These are phyloP conservation scores for Heliconius charithonia DNA, from an alignment of 2,888 invertebrate genomes.

Conservation along the genomic window DNA sequence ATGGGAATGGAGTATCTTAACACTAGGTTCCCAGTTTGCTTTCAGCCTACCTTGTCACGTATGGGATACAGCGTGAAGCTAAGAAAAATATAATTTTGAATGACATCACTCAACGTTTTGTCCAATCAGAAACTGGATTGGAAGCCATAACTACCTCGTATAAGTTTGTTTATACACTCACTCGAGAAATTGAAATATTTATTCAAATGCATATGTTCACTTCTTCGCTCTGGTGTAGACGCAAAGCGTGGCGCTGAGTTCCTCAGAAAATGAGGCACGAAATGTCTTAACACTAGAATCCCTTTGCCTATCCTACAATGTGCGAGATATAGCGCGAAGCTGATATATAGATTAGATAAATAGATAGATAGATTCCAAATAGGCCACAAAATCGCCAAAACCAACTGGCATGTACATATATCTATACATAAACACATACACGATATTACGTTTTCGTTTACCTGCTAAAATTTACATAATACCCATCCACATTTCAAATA, in stretches of 20 bases:
- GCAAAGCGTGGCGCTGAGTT: too few relatives aligned
- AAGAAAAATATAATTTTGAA: not conserved
- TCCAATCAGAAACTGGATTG: not conserved
- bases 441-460: not conserved
- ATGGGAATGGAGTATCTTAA: too few relatives aligned
- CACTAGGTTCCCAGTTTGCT: too few relatives aligned
- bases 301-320: too few relatives aligned
- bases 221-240: too few relatives aligned
- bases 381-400: not conserved
- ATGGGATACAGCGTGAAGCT: not conserved
- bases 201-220: too few relatives aligned
- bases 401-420: not conserved
- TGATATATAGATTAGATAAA: not conserved
- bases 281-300: too few relatives aligned
- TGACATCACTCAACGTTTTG: not conserved
- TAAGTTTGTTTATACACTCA: too few relatives aligned
- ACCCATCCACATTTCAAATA: conserved; percentile 39
- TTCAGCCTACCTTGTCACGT: not conserved
- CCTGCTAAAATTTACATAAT: conserved; percentile 37
- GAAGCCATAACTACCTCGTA: not conserved
- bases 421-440: conserved; percentile 6
- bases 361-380: not conserved
- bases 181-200: too few relatives aligned
- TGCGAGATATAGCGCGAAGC: too few relatives aligned
- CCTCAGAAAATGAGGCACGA: too few relatives aligned